Conservation (phyloP, 2,113 vertebrate genomes). For the Epinephelus cyanopodus region DNA sequence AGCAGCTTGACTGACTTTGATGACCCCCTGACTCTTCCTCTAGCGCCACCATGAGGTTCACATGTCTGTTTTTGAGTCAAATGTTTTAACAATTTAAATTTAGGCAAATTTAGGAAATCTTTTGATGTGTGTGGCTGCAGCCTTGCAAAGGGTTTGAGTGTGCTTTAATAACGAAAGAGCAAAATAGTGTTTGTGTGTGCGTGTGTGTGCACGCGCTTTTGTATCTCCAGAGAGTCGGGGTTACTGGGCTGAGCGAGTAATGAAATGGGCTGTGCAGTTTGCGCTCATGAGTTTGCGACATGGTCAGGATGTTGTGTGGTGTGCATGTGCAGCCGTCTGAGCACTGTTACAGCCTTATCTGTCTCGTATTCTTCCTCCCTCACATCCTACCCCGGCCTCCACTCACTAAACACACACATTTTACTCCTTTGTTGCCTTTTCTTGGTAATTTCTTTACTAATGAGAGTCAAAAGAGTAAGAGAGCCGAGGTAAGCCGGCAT, state of each 20-base stretch:
- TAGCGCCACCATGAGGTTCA: neutral
- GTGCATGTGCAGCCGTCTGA: slow-evolving; percentile 29
- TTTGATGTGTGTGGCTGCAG: slow-evolving; percentile 35
- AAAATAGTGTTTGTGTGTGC: slow-evolving; percentile 7
- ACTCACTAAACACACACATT: neutral
- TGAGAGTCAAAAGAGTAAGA: neutral
- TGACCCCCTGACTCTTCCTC: neutral
- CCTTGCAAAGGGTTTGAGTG: slow-evolving; percentile 23
- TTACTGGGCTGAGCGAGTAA: slow-evolving; percentile 40
- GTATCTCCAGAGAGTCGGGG: slow-evolving; percentile 11
- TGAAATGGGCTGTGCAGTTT: slow-evolving; percentile 49
- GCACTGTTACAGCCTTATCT: slow-evolving; percentile 13
- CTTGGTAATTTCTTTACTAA: neutral
- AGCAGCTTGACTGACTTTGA: neutral
- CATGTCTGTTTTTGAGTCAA: neutral
- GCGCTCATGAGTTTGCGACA: slow-evolving; percentile 51
- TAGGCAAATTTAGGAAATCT: slow-evolving; percentile 12
- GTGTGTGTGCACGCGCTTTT: slow-evolving; percentile 26
- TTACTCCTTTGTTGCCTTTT: slow-evolving; percentile 5
- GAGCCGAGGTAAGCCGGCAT: slow-evolving; percentile 20
- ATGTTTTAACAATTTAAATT: neutral
- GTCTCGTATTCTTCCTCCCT: slow-evolving; percentile 22
- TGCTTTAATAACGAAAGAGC: slow-evolving; percentile 19
- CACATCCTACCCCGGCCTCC: neutral
- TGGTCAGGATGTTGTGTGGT: slow-evolving; percentile 53